These are phyloP conservation scores for Enteromius paludinosus DNA, from an alignment of 2,797 vertebrate genomes.

Conservation along the genomic window DNA sequence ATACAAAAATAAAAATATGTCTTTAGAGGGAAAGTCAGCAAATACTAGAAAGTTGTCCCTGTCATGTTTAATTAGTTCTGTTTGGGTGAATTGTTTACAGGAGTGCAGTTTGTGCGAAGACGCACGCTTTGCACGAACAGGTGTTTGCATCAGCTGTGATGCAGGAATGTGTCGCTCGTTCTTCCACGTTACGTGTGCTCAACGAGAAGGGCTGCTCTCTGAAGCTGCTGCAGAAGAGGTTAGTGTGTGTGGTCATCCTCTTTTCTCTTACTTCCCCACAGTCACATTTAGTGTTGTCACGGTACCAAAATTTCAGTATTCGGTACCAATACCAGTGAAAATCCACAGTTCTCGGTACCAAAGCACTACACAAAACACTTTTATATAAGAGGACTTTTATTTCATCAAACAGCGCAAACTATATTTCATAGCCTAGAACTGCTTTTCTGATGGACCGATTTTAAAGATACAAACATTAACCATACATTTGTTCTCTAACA, in stretches of 20 bases:
- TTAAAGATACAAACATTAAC: too few relatives aligned
- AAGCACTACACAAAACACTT: too few relatives aligned
- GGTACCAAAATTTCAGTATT: too few relatives aligned
- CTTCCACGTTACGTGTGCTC: conserved; percentile 98
- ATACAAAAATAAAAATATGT: conserved; percentile 10
- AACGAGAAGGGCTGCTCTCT: conserved; percentile 96
- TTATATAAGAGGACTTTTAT: too few relatives aligned
- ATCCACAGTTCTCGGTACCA: too few relatives aligned
- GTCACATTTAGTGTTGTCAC: too few relatives aligned
- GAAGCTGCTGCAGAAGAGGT: conserved; percentile 99
- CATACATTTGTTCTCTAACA: too few relatives aligned
- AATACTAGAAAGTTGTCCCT: not conserved
- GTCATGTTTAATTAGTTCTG: not conserved
- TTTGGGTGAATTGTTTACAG: conserved; percentile 68
- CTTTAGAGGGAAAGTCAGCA: not conserved
- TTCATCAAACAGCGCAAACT: too few relatives aligned
- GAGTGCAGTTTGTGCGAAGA: conserved; percentile 99
- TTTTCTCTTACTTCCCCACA: not conserved
- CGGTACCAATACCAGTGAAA: too few relatives aligned
- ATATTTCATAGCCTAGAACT: too few relatives aligned
- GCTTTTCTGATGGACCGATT: too few relatives aligned
- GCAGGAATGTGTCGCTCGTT: conserved; percentile 98
- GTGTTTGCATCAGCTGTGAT: conserved; percentile 98
- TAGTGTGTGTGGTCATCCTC: conserved; percentile 21
- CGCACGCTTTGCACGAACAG: conserved; percentile 93